These are phyloP conservation scores for Charanyca ferruginea DNA, from an alignment of 2,888 invertebrate species.

Conservation along the genomic window DNA sequence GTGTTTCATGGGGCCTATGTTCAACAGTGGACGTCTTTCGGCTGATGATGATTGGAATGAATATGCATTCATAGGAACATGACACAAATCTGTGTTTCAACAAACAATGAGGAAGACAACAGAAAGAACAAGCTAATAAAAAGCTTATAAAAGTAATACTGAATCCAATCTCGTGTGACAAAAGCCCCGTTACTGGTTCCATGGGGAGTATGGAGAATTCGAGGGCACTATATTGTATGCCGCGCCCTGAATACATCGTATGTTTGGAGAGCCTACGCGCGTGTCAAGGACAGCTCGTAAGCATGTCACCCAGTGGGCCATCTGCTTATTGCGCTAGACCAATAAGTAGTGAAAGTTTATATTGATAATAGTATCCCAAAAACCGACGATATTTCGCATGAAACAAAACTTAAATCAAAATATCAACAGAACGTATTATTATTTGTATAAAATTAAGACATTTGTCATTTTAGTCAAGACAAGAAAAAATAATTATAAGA, in stretches of 20 bases:
- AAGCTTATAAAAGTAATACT: neutral
- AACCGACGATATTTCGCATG: neutral
- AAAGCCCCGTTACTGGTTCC: constrained; percentile 52
- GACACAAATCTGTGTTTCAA: neutral
- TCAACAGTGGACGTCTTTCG: no score
- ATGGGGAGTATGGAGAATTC: constrained; percentile 55
- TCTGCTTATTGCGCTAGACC: constrained; percentile 22
- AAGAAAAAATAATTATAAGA: no score
- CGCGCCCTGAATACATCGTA: constrained; percentile 71
- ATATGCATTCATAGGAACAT: no score
- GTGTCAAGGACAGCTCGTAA: constrained; percentile 67
- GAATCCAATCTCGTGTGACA: constrained; percentile 31
- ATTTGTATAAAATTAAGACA: no score
- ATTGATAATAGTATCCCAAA: constrained; percentile 13
- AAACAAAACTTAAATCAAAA: neutral
- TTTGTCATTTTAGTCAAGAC: no score
- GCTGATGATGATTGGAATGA: no score
- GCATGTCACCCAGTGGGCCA: constrained; percentile 38
- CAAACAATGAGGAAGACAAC: constrained; percentile 9
- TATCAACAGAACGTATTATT: no score
- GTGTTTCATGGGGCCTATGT: no score
- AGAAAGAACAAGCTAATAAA: neutral
- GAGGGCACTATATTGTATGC: constrained; percentile 61
- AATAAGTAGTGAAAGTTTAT: constrained; percentile 58
- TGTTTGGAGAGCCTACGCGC: constrained; percentile 33